A percentile compares a stretch with the other conserved stretches of the same genome.
These are phyloP conservation scores for Glandiceps talaboti DNA, from an alignment of 53 echinoderm and acorn worm species.

Conservation along the genomic window DNA sequence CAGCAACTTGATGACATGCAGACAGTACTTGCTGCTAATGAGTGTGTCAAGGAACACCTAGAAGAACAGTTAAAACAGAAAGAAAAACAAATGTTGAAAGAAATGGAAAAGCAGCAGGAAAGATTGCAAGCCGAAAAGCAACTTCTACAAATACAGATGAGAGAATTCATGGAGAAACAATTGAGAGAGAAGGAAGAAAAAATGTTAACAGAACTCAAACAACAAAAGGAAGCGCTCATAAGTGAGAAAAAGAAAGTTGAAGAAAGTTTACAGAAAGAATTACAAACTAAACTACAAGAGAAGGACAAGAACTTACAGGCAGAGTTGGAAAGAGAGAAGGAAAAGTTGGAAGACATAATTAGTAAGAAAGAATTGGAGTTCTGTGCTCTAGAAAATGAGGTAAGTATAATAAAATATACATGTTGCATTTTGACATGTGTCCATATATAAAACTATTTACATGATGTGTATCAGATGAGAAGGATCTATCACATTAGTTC, in stretches of 20 bases:
- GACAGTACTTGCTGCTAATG: constrained; percentile 22
- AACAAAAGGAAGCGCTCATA: constrained; percentile 63
- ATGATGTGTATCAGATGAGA: too few relatives aligned
- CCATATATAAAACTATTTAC: too few relatives aligned
- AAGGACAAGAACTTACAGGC: constrained; percentile 44
- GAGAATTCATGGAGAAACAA: constrained; percentile 40
- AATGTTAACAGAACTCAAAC: constrained; percentile 64
- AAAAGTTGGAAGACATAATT: constrained; percentile 51
- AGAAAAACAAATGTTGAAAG: constrained; percentile 27
- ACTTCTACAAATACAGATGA: constrained; percentile 41
- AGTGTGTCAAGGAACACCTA: constrained; percentile 16
- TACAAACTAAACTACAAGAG: constrained; percentile 57
- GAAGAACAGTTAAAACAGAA: constrained; percentile 27
- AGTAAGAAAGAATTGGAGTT: constrained; percentile 52
- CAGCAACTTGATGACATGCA: constrained; percentile 25
- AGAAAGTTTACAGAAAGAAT: constrained; percentile 49
- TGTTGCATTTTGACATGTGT: too few relatives aligned
- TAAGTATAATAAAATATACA: too few relatives aligned
- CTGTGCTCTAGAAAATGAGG: constrained; percentile 38
- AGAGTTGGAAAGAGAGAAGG: constrained; percentile 33
- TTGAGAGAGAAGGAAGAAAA: constrained; percentile 71
- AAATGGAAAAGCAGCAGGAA: constrained; percentile 44
- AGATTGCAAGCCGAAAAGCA: constrained; percentile 40
- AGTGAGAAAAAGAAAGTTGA: constrained; percentile 72
- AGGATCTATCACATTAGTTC: too few relatives aligned